These are phyloP conservation scores for Neolamprologus hecqui DNA, from an alignment of 2,113 vertebrate species.

Conservation along the genomic window DNA sequence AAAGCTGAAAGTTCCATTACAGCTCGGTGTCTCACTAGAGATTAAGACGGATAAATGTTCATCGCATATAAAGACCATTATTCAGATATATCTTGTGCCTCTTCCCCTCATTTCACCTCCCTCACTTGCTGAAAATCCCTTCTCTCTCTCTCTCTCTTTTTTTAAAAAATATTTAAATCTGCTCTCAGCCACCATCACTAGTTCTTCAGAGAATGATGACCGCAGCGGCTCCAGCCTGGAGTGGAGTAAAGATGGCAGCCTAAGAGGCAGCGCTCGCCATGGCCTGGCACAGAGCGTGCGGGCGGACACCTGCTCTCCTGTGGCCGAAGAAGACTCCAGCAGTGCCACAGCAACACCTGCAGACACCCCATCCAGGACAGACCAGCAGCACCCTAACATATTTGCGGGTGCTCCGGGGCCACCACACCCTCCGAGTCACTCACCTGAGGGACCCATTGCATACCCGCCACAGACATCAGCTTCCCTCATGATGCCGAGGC, in stretches of 20 bases:
- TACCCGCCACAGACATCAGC: slow-evolving; percentile 77
- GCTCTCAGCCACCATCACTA: slow-evolving; percentile 89
- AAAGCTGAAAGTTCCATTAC: slow-evolving; percentile 22
- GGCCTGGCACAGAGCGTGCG: slow-evolving; percentile 77
- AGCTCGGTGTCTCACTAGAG: not conserved
- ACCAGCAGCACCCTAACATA: slow-evolving; percentile 44
- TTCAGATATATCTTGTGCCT: not conserved
- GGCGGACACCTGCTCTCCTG: slow-evolving; percentile 89
- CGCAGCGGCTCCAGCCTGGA: slow-evolving; percentile 96
- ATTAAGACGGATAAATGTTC: slow-evolving; percentile 8
- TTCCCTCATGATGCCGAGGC: slow-evolving; percentile 90
- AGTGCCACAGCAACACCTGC: slow-evolving; percentile 63
- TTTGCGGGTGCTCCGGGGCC: slow-evolving; percentile 34
- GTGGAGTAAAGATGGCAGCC: slow-evolving; percentile 90
- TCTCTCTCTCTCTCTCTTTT: not conserved
- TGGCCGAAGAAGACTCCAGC: slow-evolving; percentile 86
- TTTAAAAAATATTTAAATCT: not conserved
- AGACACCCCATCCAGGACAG: slow-evolving; percentile 65
- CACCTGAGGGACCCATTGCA: slow-evolving; percentile 78
- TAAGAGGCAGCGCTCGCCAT: slow-evolving; percentile 80
- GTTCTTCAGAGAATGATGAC: slow-evolving; percentile 98
- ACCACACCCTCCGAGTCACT: slow-evolving; percentile 33
- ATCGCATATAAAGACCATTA: not conserved
- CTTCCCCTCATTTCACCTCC: not conserved
- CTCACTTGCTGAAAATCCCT: not conserved